A percentile compares a stretch with the other conserved stretches of the same genome.
Conservation (phyloP, 2,888 invertebrate species). For the Caenorhabditis sp. region DNA sequence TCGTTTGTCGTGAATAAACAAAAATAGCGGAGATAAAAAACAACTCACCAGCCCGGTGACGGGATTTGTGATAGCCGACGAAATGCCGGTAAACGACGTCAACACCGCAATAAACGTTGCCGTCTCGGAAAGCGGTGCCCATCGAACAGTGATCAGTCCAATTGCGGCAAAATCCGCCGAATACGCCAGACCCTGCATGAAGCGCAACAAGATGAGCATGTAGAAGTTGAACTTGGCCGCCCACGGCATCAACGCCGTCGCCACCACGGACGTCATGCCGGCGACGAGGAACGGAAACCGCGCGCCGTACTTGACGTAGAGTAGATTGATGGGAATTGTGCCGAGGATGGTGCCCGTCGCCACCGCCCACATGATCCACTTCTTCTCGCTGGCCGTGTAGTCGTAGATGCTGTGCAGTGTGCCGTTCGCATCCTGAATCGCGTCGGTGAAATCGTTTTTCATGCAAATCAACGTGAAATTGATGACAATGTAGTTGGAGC, state of each 20-base stretch:
- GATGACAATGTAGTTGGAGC: conserved; percentile 57
- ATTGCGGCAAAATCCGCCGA: conserved; percentile 50
- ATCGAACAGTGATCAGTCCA: conserved; percentile 52
- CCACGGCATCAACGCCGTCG: conserved; percentile 44
- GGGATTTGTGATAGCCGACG: conserved; percentile 56
- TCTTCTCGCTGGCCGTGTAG: conserved; percentile 52
- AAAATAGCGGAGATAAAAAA: no score
- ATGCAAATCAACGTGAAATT: conserved; percentile 63
- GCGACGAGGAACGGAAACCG: conserved; percentile 56
- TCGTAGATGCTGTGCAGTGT: conserved; percentile 41
- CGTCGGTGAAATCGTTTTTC: conserved; percentile 41
- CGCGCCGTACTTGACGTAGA: conserved; percentile 60
- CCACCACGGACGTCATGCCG: conserved; percentile 40
- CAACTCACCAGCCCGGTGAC: conserved; percentile 51
- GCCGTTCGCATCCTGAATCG: conserved; percentile 10
- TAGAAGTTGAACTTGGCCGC: conserved; percentile 40
- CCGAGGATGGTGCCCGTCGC: conserved; percentile 58
- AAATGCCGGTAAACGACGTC: conserved; percentile 61
- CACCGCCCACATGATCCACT: conserved; percentile 57
- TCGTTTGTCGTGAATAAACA: no score
- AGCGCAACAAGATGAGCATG: conserved; percentile 38
- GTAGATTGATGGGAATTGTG: conserved; percentile 58
- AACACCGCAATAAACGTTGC: conserved; percentile 61
- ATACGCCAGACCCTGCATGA: conserved; percentile 52
- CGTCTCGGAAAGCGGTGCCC: conserved; percentile 61